Evolutionary conservation across 2,797 vertebrate genomes (phyloP).

Genomic region (Crypturellus tataupa): DNA sequence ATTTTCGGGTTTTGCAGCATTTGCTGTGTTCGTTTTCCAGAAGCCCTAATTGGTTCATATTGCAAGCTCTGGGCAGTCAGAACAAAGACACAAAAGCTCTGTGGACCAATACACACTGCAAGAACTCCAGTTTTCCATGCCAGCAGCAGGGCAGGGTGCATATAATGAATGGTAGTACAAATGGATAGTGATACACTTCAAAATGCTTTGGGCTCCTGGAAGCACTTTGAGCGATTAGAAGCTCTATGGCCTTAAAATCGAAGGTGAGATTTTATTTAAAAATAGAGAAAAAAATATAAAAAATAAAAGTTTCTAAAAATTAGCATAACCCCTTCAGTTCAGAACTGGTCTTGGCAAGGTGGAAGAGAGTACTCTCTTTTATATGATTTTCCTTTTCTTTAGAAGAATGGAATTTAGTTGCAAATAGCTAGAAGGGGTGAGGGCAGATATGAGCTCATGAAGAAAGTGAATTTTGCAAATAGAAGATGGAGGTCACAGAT

Average conservation of each 20-base stretch:
- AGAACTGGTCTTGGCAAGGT: background rate
- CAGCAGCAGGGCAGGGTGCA: accelerated
- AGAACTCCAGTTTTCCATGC: background rate
- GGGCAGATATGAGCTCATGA: background rate
- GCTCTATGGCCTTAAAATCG: background rate
- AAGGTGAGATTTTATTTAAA: background rate
- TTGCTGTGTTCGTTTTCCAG: background rate
- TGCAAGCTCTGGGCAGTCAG: background rate
- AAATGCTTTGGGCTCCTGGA: background rate
- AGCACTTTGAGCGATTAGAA: background rate
- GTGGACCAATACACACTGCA: accelerated
- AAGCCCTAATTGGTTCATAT: background rate
- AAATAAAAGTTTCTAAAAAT: background rate
- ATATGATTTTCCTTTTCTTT: background rate
- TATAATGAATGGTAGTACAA: background rate
- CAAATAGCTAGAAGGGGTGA: background rate
- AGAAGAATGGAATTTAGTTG: background rate
- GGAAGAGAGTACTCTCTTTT: background rate
- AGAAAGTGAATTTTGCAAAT: background rate
- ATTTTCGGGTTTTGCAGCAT: background rate
- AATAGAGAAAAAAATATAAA: background rate
- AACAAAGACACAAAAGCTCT: background rate
- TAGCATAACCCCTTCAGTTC: background rate
- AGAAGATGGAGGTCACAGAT: background rate
- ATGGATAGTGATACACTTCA: background rate